Percentiles rank a stretch among this genome's conserved stretches.
Conservation (phyloP, 2,797 vertebrate genomes). For the Euphonia xanthogaster region DNA sequence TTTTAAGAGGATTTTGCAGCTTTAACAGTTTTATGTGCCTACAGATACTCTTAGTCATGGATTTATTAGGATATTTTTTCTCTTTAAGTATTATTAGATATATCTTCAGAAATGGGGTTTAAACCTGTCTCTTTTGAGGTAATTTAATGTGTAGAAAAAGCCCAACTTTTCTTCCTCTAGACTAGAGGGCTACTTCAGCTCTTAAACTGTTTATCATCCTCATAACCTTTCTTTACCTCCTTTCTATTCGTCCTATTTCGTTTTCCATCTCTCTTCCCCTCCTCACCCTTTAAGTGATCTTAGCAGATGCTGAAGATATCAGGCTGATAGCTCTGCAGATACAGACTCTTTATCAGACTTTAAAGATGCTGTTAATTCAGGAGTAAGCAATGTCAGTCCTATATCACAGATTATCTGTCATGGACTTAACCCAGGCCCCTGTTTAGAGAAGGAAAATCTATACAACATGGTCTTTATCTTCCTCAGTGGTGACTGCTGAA, state of each 20-base stretch:
- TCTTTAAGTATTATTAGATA: conserved; percentile 7
- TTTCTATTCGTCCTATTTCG: neutral
- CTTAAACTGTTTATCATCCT: neutral
- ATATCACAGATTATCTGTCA: conserved; percentile 24
- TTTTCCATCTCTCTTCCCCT: neutral
- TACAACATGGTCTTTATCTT: conserved; percentile 31
- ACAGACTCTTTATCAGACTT: neutral
- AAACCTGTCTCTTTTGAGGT: neutral
- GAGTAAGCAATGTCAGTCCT: neutral
- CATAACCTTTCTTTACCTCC: neutral
- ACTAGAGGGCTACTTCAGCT: neutral
- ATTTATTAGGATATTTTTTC: conserved; percentile 47
- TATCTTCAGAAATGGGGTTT: neutral
- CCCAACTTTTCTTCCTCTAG: neutral
- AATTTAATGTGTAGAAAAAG: neutral
- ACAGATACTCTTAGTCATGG: conserved; percentile 17
- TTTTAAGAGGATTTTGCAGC: conserved; percentile 40
- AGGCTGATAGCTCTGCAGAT: neutral
- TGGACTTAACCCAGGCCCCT: neutral
- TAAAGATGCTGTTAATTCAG: conserved; percentile 16
- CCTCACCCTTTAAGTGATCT: neutral
- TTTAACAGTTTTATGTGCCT: conserved; percentile 44
- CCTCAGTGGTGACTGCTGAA: neutral
- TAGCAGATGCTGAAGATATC: neutral
- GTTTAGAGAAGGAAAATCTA: conserved; percentile 45